Evolutionary conservation across 2,888 invertebrate genomes (phyloP), one percentile per base, ranked within the genome.

Genomic region (Synergus laeviventris): DNA sequence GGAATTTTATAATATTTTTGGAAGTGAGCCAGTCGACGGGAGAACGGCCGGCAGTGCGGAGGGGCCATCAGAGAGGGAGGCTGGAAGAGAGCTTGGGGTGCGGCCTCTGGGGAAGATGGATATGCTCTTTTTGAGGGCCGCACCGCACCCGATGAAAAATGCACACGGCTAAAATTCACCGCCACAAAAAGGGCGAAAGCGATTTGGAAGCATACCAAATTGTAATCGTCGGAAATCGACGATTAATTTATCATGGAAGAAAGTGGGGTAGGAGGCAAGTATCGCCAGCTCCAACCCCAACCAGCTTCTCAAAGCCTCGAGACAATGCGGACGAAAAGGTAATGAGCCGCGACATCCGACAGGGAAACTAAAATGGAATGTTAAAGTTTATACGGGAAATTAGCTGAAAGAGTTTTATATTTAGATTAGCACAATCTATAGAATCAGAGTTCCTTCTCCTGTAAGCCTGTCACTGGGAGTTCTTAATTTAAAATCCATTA

Each of bases 1-100:
- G 88, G 88, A 89, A 89, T 90, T 89, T 89, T 89, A 89, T 89
- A 90, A 90, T 90, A 90, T 89, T 90, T 90, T 90, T 90, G 90
- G 89, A 90, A 88, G 87, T 86, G 86, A 86, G 90, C 89, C 90
- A 90, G 88, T 89, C 86, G 77, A 77, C 78, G 77, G 79, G 78
- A 79, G 76, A 78, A 81, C 78, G 74, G 77, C 74, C 80, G 77
- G 79, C 73, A 75, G 73, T 76, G 60, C 74, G 74, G 74, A 74
- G 76, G 74, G 70, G 45, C 60, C 77, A 74, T 77, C 81, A 78
- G 76, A 62, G 77, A 64, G 74, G 59, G 61, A 76, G 66, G 76
- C 70, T 74, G 81, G 79, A 79, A 45, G 73, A 45, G 76, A 73
- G 73, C 76, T 64, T 75, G 70, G 56, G 73, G 62, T 54, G 56